Evolutionary conservation across 2,888 invertebrate genomes (phyloP).

Genomic region (Metopia argyrocephala): DNA sequence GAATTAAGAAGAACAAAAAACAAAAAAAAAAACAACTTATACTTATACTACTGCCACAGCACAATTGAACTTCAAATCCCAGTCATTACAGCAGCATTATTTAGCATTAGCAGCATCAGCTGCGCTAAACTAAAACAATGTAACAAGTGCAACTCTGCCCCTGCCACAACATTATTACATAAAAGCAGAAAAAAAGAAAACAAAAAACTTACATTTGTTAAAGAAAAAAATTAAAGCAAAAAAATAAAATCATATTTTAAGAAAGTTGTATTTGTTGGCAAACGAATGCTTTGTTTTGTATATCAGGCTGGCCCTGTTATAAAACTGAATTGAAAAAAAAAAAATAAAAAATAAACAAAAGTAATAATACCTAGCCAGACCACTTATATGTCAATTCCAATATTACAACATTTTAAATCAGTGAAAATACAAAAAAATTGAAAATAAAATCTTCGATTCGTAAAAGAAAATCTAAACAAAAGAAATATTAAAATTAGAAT

Average conservation of each 20-base stretch:
- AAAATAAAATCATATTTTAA: neutral
- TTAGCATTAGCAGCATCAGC: neutral
- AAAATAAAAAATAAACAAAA: neutral
- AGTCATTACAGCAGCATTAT: neutral
- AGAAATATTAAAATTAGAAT: neutral
- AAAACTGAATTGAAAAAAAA: neutral
- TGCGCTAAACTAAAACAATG: conserved; percentile 15
- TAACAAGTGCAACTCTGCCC: conserved; percentile 47
- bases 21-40: conserved; percentile 2
- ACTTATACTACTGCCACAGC: conserved; percentile 5
- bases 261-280: conserved; percentile 37
- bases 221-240: neutral
- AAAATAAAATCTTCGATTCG: too few relatives aligned
- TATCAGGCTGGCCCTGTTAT: neutral
- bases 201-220: neutral
- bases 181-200: neutral
- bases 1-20: conserved; percentile 39
- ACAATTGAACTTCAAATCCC: conserved; percentile 38
- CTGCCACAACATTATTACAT: neutral
- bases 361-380: neutral
- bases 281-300: conserved; percentile 46
- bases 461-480: neutral
- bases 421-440: too few relatives aligned
- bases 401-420: conserved; percentile 7
- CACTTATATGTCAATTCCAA: neutral